phyloP scores from a whole-genome alignment of 2,113 vertebrate genomes.

The Fukomys damarensis region DNA sequence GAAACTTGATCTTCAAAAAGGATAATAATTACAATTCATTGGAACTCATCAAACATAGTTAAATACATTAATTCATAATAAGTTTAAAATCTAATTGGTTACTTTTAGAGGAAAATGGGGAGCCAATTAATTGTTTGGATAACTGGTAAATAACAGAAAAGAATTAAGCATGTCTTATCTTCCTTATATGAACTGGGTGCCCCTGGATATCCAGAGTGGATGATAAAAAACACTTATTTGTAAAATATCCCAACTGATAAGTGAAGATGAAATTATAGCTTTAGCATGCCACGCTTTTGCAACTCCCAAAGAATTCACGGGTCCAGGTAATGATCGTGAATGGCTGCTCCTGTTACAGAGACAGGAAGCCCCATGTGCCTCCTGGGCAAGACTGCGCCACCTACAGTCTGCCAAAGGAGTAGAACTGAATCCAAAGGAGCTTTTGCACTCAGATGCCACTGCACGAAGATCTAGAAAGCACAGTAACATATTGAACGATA shows the following conservation, averaged over 20 bases:
- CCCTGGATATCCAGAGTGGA: neutral
- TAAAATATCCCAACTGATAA: slow-evolving; percentile 15
- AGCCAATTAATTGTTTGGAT: neutral
- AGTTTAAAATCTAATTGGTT: slow-evolving; percentile 36
- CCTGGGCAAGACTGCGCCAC: neutral
- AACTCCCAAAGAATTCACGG: neutral
- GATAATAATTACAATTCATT: neutral
- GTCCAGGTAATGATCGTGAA: neutral
- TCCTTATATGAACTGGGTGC: neutral
- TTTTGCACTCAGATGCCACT: neutral
- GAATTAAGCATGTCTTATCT: neutral
- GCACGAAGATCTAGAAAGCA: neutral
- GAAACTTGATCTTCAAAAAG: slow-evolving; percentile 6
- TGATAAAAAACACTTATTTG: neutral
- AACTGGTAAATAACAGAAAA: neutral
- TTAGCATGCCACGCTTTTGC: neutral
- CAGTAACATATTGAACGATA: neutral
- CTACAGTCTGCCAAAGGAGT: neutral
- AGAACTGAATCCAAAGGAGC: neutral
- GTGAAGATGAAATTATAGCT: neutral
- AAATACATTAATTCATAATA: slow-evolving; percentile 28
- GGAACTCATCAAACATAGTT: slow-evolving; percentile 2
- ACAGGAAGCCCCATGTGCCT: neutral
- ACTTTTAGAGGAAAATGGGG: neutral
- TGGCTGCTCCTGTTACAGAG: neutral